Percentiles rank a stretch among this genome's conserved stretches.
These are phyloP conservation scores for Gymnorhina tibicen DNA, from an alignment of 2,113 vertebrate species.

Conservation along the genomic window DNA sequence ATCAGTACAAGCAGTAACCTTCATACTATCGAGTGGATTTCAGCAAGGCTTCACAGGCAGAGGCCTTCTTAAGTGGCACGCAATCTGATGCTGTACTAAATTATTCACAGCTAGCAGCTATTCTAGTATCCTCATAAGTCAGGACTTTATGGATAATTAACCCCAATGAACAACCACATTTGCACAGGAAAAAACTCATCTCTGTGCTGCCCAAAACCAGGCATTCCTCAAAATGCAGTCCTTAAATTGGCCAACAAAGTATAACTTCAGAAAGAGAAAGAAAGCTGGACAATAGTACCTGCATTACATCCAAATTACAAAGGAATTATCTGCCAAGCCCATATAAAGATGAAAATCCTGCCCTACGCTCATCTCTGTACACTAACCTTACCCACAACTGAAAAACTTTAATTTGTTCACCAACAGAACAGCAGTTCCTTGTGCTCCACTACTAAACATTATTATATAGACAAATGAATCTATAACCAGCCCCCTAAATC, in stretches of 20 bases:
- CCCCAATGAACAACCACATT: background rate
- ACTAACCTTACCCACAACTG: background rate
- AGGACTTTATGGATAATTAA: constrained; percentile 30
- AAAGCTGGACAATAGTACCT: background rate
- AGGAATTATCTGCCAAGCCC: background rate
- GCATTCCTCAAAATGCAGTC: background rate
- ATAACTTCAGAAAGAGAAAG: background rate
- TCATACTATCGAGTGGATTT: background rate
- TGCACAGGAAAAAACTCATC: background rate
- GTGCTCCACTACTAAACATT: background rate
- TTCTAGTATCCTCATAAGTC: constrained; percentile 11
- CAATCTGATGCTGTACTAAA: constrained; percentile 44
- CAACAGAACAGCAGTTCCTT: background rate
- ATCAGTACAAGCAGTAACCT: background rate
- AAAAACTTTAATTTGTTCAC: background rate
- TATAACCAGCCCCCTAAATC: background rate
- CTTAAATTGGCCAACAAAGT: background rate
- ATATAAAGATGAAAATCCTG: background rate
- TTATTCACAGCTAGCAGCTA: constrained; percentile 60
- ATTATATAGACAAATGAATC: background rate
- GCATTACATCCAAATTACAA: background rate
- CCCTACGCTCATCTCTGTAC: background rate
- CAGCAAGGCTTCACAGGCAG: background rate
- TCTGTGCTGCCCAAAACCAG: background rate
- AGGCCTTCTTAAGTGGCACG: background rate